Conservation (phyloP, 2,888 invertebrate genomes). For the Crematogaster levior region DNA sequence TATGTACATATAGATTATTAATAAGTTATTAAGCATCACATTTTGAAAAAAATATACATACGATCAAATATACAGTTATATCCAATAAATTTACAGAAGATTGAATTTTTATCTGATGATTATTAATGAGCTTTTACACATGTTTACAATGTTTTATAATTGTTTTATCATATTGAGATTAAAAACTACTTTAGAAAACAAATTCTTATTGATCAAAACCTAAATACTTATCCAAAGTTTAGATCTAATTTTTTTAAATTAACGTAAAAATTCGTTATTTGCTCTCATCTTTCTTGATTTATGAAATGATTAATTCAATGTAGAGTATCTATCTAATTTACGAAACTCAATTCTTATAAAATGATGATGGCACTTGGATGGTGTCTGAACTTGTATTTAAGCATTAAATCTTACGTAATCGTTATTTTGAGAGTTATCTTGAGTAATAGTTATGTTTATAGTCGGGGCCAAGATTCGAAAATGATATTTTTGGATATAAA, state of each 20-base stretch:
- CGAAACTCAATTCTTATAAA: neutral
- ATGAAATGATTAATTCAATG: neutral
- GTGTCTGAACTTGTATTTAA: no score
- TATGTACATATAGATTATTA: conserved; percentile 8
- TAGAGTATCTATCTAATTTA: neutral
- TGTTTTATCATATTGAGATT: neutral
- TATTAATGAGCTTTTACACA: neutral
- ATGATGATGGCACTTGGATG: neutral
- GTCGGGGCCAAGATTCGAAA: neutral
- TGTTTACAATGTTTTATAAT: no score
- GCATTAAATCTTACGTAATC: neutral
- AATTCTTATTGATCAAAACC: neutral
- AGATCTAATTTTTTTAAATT: neutral
- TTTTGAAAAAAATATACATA: neutral
- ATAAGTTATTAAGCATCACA: neutral
- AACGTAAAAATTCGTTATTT: neutral
- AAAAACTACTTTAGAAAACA: neutral
- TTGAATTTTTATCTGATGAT: neutral
- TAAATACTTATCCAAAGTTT: neutral
- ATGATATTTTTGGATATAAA: neutral
- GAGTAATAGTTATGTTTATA: neutral
- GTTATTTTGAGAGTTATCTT: neutral
- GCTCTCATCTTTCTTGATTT: neutral
- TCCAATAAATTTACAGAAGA: neutral
- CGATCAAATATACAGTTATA: neutral